Percentiles rank a stretch among this genome's conserved stretches.
Conservation (phyloP, 2,888 invertebrate species). For the Silvanus unidentatus region DNA sequence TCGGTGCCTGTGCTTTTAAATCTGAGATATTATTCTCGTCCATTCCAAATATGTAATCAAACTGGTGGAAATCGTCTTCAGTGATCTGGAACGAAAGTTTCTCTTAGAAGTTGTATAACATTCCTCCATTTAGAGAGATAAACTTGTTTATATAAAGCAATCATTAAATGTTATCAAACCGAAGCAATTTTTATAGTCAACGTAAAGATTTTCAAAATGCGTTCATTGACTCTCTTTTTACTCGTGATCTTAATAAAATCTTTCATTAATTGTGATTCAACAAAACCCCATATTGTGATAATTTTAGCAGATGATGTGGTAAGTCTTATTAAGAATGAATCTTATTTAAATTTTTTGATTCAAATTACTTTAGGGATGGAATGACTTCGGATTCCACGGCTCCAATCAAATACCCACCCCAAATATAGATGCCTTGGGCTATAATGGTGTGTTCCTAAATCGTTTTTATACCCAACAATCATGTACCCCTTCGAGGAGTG, state of each 20-base stretch:
- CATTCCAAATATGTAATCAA: conserved; percentile 93
- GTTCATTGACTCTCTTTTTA: too few relatives aligned
- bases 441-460: conserved; percentile 76
- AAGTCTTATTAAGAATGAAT: conserved; percentile 13
- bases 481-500: conserved; percentile 79
- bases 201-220: too few relatives aligned
- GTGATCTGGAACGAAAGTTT: conserved; percentile 59
- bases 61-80: conserved; percentile 68
- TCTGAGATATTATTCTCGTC: conserved; percentile 80
- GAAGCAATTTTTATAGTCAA: too few relatives aligned
- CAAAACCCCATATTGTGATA: conserved; percentile 18
- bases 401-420: conserved; percentile 82
- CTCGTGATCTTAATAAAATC: too few relatives aligned
- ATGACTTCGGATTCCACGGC: conserved; percentile 86
- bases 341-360: neutral
- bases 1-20: conserved; percentile 58
- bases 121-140: neutral
- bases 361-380: conserved; percentile 67
- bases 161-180: too few relatives aligned
- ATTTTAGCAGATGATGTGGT: conserved; percentile 24
- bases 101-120: too few relatives aligned
- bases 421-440: conserved; percentile 82
- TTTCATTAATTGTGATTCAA: neutral
- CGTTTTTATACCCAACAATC: conserved; percentile 79
- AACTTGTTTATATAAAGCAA: too few relatives aligned